Base-by-base conservation (phyloP, 64 coral and sea anemone species). In the Dendrophyllia cribrosa region DNA sequence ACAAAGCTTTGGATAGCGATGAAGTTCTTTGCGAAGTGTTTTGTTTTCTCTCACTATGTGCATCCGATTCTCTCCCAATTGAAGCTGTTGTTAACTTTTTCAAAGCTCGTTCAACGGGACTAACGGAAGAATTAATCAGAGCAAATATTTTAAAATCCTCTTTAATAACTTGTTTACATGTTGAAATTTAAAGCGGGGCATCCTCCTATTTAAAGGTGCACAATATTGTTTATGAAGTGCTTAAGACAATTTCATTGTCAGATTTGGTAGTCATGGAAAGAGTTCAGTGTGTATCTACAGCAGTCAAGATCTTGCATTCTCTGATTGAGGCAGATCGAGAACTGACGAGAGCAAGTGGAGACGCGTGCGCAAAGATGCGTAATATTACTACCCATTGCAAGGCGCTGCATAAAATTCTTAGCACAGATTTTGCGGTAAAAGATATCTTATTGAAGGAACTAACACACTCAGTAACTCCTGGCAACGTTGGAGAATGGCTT, bases 71-170 rank as follows among this genome's bases (percentile, higher is more conserved):
- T 3, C 51, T 95, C 26, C 72, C 93, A 4, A n/a, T 95, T 16
- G 69, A 89, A 45, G 65, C 82, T 69, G 72, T 89, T 90, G 87
- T 34, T 5, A 84, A 49, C 5, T 90, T 89, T 43, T 69, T 86
- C 51, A 62, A 86, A 43, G 64, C 43, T 5, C 80, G 24, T 5
- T 43, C 77, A 55, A 47, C 82, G 12, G 58, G 68, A 26, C 45
- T 74, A 66, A 72, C 85, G 24, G 82, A 86, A 87, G 46, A 78
- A 16, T 22, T 77, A 34, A 66, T 92, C 5, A 71, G 60, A 67
- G 44, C 61, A 73, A 58, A 75, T 8, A 78, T 92, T n/a, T 11
- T 52, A 76, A 86, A 65, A 9, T 86, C 82, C 9, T 92, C 91
- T 14, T 82, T 92, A 20, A 51, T 87, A n/a, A 44, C 86, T 56